Conservation (phyloP, 1,140 invertebrate genomes). For the Muscidifurax raptorellus region DNA sequence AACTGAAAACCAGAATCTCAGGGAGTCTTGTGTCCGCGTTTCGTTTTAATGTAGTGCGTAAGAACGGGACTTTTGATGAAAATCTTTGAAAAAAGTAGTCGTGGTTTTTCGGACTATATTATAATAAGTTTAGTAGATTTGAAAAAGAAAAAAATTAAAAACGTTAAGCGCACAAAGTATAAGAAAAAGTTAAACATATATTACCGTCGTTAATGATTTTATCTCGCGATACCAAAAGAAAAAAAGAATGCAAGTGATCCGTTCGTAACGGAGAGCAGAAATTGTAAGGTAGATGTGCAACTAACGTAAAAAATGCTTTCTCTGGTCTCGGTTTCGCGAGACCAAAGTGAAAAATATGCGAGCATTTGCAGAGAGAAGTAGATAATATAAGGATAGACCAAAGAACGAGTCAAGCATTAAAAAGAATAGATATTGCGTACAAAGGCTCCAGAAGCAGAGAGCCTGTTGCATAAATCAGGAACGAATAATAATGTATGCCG, state of each 20-base stretch:
- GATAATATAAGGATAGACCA: constrained; percentile 55
- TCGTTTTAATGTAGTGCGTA: not conserved
- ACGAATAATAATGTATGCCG: constrained; percentile 22
- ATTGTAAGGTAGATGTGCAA: constrained; percentile 57
- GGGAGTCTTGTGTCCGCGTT: constrained; percentile 3
- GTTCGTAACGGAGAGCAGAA: constrained; percentile 52
- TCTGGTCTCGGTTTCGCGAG: constrained; percentile 70
- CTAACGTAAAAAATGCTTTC: constrained; percentile 67
- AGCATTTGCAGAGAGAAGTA: constrained; percentile 65
- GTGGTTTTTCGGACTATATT: not conserved
- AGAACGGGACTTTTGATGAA: not conserved
- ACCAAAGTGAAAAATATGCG: constrained; percentile 67
- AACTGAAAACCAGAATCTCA: not conserved
- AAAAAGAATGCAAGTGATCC: constrained; percentile 43
- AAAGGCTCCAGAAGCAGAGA: constrained; percentile 31
- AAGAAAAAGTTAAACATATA: constrained; percentile 52
- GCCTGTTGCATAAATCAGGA: constrained; percentile 4
- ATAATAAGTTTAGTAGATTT: not conserved
- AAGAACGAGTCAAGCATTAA: constrained; percentile 28
- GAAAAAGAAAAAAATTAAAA: constrained; percentile 23
- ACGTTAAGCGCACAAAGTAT: constrained; percentile 51
- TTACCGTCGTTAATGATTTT: constrained; percentile 49
- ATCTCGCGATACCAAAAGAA: constrained; percentile 21
- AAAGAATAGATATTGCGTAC: constrained; percentile 49
- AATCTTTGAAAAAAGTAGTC: not conserved